Evolutionary conservation across 1,140 invertebrate genomes (phyloP).

Genomic region (Cryptotermes secundus): DNA sequence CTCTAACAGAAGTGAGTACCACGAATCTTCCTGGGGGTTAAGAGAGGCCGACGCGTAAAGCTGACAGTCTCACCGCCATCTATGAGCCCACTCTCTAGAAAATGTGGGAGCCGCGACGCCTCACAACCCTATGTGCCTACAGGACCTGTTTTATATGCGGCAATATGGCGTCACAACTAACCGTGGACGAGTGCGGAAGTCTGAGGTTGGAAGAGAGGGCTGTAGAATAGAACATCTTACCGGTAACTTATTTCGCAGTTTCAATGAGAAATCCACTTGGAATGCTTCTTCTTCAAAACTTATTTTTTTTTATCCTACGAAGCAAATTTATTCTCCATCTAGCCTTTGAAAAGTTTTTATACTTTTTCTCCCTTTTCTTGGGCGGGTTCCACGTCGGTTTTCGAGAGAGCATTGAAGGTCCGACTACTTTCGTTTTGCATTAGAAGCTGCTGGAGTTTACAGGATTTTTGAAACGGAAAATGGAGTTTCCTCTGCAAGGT

Average conservation of each 20-base stretch:
- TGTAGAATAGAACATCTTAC: not conserved
- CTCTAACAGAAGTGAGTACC: too few species aligned
- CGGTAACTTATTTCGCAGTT: conserved; percentile 4
- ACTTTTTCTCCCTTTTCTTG: too few species aligned
- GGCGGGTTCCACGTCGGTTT: not conserved
- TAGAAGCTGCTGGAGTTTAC: conserved; percentile 9
- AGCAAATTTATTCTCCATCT: conserved; percentile 1
- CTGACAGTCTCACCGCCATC: too few species aligned
- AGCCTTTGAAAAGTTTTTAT: not conserved
- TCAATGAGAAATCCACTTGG: conserved; percentile 1
- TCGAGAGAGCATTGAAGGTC: conserved; percentile 8
- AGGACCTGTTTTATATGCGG: not conserved
- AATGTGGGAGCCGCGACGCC: too few species aligned
- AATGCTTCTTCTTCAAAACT: not conserved
- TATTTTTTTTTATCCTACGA: not conserved
- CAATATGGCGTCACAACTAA: not conserved
- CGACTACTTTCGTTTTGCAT: not conserved
- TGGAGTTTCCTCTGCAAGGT: not conserved
- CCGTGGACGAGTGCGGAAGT: not conserved
- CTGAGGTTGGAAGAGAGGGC: not conserved
- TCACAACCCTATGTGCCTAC: too few species aligned
- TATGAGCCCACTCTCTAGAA: too few species aligned
- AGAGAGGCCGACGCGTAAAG: too few species aligned
- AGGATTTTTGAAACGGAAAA: conserved; percentile 9
- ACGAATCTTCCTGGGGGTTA: too few species aligned